Evolutionary conservation across 2,888 invertebrate species (phyloP).

Genomic region (Meta bourneti): DNA sequence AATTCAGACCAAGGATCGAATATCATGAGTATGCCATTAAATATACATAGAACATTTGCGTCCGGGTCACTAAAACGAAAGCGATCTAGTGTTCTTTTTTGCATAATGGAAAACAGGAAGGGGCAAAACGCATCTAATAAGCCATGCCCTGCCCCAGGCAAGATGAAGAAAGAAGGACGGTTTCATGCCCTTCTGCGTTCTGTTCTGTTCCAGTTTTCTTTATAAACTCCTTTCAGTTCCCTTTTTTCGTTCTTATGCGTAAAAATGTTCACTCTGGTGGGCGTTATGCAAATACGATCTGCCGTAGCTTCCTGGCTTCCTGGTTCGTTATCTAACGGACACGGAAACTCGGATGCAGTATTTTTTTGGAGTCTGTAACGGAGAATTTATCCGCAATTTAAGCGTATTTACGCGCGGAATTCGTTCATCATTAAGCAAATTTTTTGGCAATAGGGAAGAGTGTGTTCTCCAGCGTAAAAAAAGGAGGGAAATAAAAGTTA

Average conservation of each 20-base stretch:
- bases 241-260: background rate
- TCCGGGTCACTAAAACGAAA: conserved; percentile 37
- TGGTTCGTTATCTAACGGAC: conserved; percentile 50
- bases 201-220: conserved; percentile 24
- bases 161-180: conserved; percentile 15
- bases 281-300: conserved; percentile 55
- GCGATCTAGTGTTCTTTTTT: conserved; percentile 50
- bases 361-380: background rate
- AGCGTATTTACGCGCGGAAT: conserved; percentile 27
- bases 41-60: conserved; percentile 26
- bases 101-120: conserved; percentile 56
- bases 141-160: conserved; percentile 31
- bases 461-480: background rate
- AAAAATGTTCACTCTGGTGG: conserved; percentile 21
- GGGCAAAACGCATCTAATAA: conserved; percentile 57
- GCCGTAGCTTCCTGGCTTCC: background rate
- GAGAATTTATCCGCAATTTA: conserved; percentile 25
- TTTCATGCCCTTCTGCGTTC: conserved; percentile 4
- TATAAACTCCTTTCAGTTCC: conserved; percentile 14
- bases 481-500: background rate
- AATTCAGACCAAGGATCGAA: conserved; percentile 49
- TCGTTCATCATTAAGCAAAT: conserved; percentile 30
- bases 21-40: conserved; percentile 39
- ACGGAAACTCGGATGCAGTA: background rate
- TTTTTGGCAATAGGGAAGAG: background rate